Base-by-base conservation (phyloP, 1,140 invertebrate genomes). In the Piezodorus guildinii region DNA sequence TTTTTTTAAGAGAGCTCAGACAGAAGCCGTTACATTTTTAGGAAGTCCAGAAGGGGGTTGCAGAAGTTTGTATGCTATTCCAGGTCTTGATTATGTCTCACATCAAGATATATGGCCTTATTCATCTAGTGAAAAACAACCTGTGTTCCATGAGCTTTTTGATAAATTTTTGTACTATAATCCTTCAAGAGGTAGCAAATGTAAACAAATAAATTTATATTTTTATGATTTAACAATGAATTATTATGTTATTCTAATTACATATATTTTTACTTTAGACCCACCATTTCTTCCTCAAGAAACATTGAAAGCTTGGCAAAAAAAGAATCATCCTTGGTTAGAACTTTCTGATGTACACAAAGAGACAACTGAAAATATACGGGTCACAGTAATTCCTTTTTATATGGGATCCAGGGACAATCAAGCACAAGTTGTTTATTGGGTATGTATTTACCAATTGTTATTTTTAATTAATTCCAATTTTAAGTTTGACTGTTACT, bases 331-430 rank as follows among this genome's bases (percentile, higher is more conserved):
- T 77, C 92, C 94, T 0, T 97, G 94, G 94, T 74, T 98, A 45
- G 91, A 97, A 73, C 76, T 98, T 56, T 94, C 92, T 39, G 93
- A 97, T 78, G 94, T 98, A n/a, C 93, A 97, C 74, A 90, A 93
- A 73, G 93, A 98, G 79, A 98, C 93, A 0, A 98, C 95, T 0
- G 93, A 98, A 76, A 89, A 90, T 74, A 86, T 98, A 67, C 78
- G 94, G 19, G 87, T 98, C 8, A 98, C 95, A 12, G 95, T 97
- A 3, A 98, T 96, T 74, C 95, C 95, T 4, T 98, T 98, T 76
- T 98, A 96, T 73, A 94, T 96, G 89, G 92, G 92, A 27, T 94
- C 88, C 70, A 81, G 92, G 68, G 90, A 92, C 72, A 88, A 87
- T 52, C 91, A 94, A 71, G 86, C 88, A 62, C 87, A 85, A 44